Conservation (phyloP, 2,888 invertebrate species). For the Drosophila basisetae region DNA sequence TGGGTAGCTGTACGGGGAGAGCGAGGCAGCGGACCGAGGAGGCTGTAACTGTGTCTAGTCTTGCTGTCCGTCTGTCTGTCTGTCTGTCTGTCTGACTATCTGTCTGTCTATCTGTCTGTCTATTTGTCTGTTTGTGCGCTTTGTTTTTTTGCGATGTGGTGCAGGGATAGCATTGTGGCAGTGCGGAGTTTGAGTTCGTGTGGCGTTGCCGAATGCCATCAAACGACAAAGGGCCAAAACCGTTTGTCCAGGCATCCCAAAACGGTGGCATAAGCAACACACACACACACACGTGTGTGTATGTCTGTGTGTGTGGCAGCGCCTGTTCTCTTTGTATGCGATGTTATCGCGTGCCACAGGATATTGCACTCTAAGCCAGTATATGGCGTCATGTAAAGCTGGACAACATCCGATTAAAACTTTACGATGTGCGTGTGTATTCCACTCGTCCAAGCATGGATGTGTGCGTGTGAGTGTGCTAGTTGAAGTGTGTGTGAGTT, state of each 20-base stretch:
- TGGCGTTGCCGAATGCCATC: conserved; percentile 66
- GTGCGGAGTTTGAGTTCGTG: conserved; percentile 44
- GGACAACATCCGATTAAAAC: conserved; percentile 81
- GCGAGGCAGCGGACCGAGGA: neutral
- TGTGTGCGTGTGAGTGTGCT: conserved; percentile 20
- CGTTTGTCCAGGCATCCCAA: conserved; percentile 56
- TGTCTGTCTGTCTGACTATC: neutral
- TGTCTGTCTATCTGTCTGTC: conserved; percentile 17
- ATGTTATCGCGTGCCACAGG: conserved; percentile 81
- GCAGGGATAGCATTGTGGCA: conserved; percentile 27
- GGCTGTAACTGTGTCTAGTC: conserved; percentile 46
- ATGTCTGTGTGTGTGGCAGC: conserved; percentile 9
- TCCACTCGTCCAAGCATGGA: conserved; percentile 29
- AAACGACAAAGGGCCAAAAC: conserved; percentile 69
- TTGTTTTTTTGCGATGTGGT: conserved; percentile 52
- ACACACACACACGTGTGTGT: conserved; percentile 27
- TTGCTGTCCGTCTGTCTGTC: conserved; percentile 9
- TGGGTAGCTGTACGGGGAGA: neutral
- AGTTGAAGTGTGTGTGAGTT: conserved; percentile 39
- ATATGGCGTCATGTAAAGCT: conserved; percentile 81
- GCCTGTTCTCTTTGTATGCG: conserved; percentile 47
- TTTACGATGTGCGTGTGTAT: conserved; percentile 80
- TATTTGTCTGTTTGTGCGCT: conserved; percentile 36
- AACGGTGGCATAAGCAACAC: conserved; percentile 64
- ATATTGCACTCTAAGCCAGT: conserved; percentile 82